Evolutionary conservation across 2,797 vertebrate species (phyloP), one percentile per base, ranked within the genome.

Genomic region (Lates japonicus): DNA sequence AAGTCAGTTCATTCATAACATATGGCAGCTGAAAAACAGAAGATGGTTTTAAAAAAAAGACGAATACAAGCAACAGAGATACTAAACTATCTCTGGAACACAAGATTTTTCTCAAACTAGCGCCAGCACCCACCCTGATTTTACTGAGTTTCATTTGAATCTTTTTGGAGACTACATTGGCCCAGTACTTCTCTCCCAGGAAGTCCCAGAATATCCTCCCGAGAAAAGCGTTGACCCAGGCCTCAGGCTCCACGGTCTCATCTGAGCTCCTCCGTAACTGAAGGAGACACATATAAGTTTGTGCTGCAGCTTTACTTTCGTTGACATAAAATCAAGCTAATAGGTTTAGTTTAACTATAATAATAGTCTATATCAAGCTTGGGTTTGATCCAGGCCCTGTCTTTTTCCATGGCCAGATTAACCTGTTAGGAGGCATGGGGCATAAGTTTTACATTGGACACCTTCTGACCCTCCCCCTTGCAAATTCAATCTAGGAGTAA

Each of bases 141-240:
- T 99, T 99, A 92, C 98, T 99, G 85, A 99, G 97, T 91, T 99
- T 99, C 97, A 99, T 99, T 88, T 99, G 98, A 90, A 99, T 99
- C 95, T 99, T 99, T 94, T 98, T 98, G 73, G 98, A 99, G 67
- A 99, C 98, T 7, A 98, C 79, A 63, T 97, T 94, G 76, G 97
- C 97, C 98, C 98, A 99, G 84, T 99, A 97, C 80, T 97, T 99
- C 93, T 99, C 98, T 88, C 97, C 96, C 78, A 99, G 95, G 93
- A 99, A 99, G 94, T 99, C 98, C 98, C 98, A 99, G 94, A 99
- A 99, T 83, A 98, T 96, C 89, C 98, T 96, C 76, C 98, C 98
- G 54, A 99, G 94, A 80, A 99, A 96, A 79, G 98, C 97, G 0
- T 99, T 99, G 88, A 98, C 96, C 98, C 98, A 99, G 82, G 97